These are phyloP conservation scores for Drosophila macrospina DNA, from an alignment of 2,888 invertebrate genomes.

Conservation along the genomic window DNA sequence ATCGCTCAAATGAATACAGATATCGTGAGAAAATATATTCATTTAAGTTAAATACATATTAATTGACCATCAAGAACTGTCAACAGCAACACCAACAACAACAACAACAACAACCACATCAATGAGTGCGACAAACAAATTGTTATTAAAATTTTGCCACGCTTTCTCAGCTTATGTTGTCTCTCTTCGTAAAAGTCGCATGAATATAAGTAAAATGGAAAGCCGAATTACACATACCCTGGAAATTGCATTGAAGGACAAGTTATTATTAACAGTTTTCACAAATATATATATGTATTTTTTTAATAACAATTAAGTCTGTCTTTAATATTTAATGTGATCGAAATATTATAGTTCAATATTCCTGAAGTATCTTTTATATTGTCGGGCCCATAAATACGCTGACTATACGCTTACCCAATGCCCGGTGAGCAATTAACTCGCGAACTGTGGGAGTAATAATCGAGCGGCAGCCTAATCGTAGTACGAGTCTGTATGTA, in stretches of 20 bases:
- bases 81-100: conserved; percentile 50
- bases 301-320: background rate
- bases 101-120: conserved; percentile 25
- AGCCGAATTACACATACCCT: conserved; percentile 35
- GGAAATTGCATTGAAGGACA: background rate
- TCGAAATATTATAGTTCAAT: too few relatives aligned
- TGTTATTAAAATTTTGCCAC: conserved; percentile 77
- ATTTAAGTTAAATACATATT: conserved; percentile 62
- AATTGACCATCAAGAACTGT: conserved; percentile 68
- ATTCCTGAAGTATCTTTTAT: background rate
- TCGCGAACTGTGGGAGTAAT: conserved; percentile 18
- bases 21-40: conserved; percentile 36
- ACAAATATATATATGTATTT: background rate
- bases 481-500: conserved; percentile 18
- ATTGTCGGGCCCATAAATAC: background rate
- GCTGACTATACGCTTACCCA: background rate
- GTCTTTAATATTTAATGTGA: background rate
- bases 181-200: conserved; percentile 53
- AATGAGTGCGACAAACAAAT: conserved; percentile 55
- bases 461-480: conserved; percentile 2
- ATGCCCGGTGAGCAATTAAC: conserved; percentile 32
- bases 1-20: conserved; percentile 17
- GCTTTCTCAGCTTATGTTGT: conserved; percentile 56
- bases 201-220: conserved; percentile 34
- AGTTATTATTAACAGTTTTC: background rate